Evolutionary conservation across 1,140 invertebrate genomes (phyloP), one percentile per base, ranked within the genome.

Genomic region (Heterodera schachtii): DNA sequence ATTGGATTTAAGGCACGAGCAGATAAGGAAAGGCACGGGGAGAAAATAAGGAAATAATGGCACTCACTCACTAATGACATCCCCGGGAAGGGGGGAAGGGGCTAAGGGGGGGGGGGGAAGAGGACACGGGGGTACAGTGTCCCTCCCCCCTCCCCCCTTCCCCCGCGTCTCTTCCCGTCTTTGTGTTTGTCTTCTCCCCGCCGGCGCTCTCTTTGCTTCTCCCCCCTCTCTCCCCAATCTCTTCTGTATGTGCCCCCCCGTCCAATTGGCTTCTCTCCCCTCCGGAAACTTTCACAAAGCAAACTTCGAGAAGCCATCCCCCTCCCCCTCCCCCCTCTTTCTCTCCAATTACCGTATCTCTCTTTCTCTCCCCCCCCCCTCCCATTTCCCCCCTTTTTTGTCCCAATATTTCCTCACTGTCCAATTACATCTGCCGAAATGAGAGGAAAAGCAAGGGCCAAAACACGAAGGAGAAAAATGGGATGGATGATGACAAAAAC

Each of bases 361-460:
- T 31, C 71, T 73, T 19, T 73, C 11, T 19, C 49, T 19, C 4
- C 49, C 71, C 49, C 11, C 13, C 49, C 44, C 71, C 16, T 47
- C 49, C 49, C 71, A 47, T 52, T 73, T 19, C 71, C 11, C 13
- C 16, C 49, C 71, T n/a, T 2, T 52, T 73, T 19, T 19, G 9
- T 60, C 49, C 49, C 71, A 73, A 73, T 52, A 73, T 73, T 46
- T 46, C 11, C 71, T 13, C 71, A 19, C 44, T 52, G 44, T 73
- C 49, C 71, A 47, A 47, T 52, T 73, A 47, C 49, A 73, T 73
- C 11, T 73, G 49, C 4, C 49, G 7, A 19, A 73, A 60, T 13
- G 57, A 19, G 57, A 19, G 31, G 31, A 31, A 31, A 31, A 31
- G 31, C 31, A 60, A 11, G 57, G 57, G 16, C 57, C 57, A 60